These are phyloP conservation scores for Macrobrachium nipponense DNA, from an alignment of 1,140 invertebrate species.

Conservation along the genomic window DNA sequence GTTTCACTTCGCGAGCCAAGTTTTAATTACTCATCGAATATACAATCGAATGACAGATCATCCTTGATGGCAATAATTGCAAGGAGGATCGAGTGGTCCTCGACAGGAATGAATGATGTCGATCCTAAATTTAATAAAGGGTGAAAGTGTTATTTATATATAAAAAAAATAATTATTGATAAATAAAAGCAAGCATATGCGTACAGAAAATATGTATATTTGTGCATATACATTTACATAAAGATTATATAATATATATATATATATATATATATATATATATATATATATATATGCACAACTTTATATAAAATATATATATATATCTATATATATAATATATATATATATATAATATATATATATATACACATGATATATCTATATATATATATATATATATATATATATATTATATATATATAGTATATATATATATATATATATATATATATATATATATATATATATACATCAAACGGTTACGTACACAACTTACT, in stretches of 20 bases:
- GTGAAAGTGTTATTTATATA: too few relatives aligned
- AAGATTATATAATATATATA: constrained; percentile 14
- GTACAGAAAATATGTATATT: background rate
- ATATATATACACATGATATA: background rate
- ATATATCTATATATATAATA: background rate
- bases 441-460: background rate
- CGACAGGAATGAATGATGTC: too few relatives aligned
- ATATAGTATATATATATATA: constrained; percentile 11
- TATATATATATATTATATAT: constrained; percentile 8
- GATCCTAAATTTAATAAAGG: too few relatives aligned
- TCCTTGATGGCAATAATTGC: too few relatives aligned
- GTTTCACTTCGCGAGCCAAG: too few relatives aligned
- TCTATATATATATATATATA: constrained; percentile 8
- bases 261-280: constrained; percentile 12
- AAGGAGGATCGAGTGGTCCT: too few relatives aligned
- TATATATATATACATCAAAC: background rate
- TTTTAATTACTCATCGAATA: too few relatives aligned
- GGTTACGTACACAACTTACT: too few relatives aligned
- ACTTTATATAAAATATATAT: background rate
- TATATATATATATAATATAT: background rate
- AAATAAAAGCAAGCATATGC: too few relatives aligned
- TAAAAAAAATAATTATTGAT: too few relatives aligned
- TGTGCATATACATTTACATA: background rate
- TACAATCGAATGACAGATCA: too few relatives aligned
- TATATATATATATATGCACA: background rate